A percentile compares a stretch with the other conserved stretches of the same genome.
Conservation (phyloP, 1,140 invertebrate species). For the Philotrypesis tridentata region DNA sequence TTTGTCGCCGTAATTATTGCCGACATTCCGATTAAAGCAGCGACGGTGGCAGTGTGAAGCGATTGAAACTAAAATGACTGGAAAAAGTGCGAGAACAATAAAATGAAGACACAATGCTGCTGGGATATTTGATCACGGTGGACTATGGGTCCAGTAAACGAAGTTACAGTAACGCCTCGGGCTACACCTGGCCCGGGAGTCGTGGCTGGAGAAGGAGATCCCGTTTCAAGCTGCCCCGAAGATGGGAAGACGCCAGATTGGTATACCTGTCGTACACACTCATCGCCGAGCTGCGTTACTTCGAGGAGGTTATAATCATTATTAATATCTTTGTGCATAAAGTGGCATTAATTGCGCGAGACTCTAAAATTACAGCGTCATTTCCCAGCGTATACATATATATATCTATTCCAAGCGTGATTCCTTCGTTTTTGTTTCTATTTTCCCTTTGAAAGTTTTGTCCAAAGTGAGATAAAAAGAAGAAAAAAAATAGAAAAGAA, state of each 20-base stretch:
- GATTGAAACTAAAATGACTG: neutral
- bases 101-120: slow-evolving; percentile 53
- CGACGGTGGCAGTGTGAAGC: neutral
- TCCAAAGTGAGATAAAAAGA: too few species aligned
- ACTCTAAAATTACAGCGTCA: too few species aligned
- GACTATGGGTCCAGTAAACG: slow-evolving; percentile 62
- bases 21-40: too few species aligned
- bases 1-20: neutral
- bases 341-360: too few species aligned
- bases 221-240: slow-evolving; percentile 56
- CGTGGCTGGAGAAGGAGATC: slow-evolving; percentile 13
- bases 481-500: too few species aligned
- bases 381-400: too few species aligned
- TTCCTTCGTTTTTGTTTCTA: too few species aligned
- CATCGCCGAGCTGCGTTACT: slow-evolving; percentile 76
- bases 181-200: slow-evolving; percentile 70
- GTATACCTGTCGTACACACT: slow-evolving; percentile 78
- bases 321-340: neutral
- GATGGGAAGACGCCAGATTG: slow-evolving; percentile 77
- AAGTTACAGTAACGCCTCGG: slow-evolving; percentile 55
- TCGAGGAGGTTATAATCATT: slow-evolving; percentile 76
- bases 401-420: too few species aligned
- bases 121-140: slow-evolving; percentile 63
- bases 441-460: too few species aligned
- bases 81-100: neutral